Evolutionary conservation across 2,888 invertebrate genomes (phyloP), one percentile per base, ranked within the genome.

Genomic region (Plebejus argus): DNA sequence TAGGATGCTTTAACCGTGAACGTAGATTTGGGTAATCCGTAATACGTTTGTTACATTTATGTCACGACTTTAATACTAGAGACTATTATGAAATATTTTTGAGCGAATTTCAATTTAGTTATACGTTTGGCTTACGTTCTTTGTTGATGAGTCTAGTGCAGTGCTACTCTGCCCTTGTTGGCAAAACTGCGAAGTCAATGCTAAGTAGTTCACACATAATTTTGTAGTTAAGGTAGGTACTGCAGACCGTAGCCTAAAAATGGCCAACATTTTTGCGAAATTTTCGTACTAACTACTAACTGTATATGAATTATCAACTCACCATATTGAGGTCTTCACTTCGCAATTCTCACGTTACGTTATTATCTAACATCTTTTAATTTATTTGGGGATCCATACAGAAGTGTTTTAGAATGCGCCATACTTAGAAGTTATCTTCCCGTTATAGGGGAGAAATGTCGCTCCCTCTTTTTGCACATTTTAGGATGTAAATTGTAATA

Each of bases 11-110:
- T 90, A 92, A 89, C 88, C 18, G 88, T 89, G 88, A 88, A 89
- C 87, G 89, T 89, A 90, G 91, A 92, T 92, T 92, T 91, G 90
- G 86, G 88, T 89, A 88, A 89, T 89, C 87, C 90, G 88, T 89
- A 88, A 89, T 89, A 87, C 90, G 85, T 90, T 92, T 92, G 90
- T 91, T 90, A 91, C 91, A 92, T 90, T 91, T 91, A 90, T 88
- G 90, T 90, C 91, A 20, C 58, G 58, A 23, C 20, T 61, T 61
- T 23, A 7, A 20, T 49, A 18, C 56, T 56, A 56, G 6, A 18
- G n/a, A 10, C 10, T 20, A 20, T 61, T 61, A 23, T 61, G 58
- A 23, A 61, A 61, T 20, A 0, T 61, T 61, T 61, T 18, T 0
- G 10, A 61, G 58, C 58, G 20, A 61, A 20, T 61, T 61, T 61